Evolutionary conservation across 1,140 invertebrate species (phyloP), one percentile per base, ranked within the genome.

Genomic region (Drosophila sproati): DNA sequence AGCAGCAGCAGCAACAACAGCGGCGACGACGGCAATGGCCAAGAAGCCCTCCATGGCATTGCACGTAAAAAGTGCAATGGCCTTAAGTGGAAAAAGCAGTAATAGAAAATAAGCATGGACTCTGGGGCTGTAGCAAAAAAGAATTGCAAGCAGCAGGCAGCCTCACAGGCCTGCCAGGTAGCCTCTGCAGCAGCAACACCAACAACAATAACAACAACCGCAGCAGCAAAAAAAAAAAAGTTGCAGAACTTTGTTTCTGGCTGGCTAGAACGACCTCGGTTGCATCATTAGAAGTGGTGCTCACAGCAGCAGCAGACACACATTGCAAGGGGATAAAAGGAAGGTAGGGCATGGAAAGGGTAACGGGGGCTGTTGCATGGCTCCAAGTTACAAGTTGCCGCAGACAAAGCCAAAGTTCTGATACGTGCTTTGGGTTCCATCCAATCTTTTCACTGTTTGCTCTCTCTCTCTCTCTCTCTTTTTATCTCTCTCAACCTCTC

Each of bases 21-120:
- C 64, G 68, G 10, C 54, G 73, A 74, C 77, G 75, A 85, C 78
- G 80, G 85, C 86, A 88, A 89, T 89, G 83, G 85, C 61, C 74
- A 77, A 77, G 70, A 77, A 77, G 75, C 86, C 85, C 85, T 89
- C 85, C 85, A 83, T 89, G 86, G 85, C 85, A 85, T 89, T 74
- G 85, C 85, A 89, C 85, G 85, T 89, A 89, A 89, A 89, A 89
- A 89, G 85, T 89, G 85, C 85, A 89, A 89, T 90, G 85, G 85
- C 85, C 85, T 89, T 89, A 89, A 89, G 85, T 90, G 85, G 85
- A 90, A 89, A 88, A 89, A 89, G 85, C 86, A 89, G 86, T 89
- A 89, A 89, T 89, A 89, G 85, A 89, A 89, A 89, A 89, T 89
- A 85, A 81, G 85, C 85, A 89, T 89, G 80, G 85, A 88, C 85